Evolutionary conservation across 2,888 invertebrate species (phyloP), one percentile per base, ranked within the genome.

Genomic region (Flexamia atlantica): DNA sequence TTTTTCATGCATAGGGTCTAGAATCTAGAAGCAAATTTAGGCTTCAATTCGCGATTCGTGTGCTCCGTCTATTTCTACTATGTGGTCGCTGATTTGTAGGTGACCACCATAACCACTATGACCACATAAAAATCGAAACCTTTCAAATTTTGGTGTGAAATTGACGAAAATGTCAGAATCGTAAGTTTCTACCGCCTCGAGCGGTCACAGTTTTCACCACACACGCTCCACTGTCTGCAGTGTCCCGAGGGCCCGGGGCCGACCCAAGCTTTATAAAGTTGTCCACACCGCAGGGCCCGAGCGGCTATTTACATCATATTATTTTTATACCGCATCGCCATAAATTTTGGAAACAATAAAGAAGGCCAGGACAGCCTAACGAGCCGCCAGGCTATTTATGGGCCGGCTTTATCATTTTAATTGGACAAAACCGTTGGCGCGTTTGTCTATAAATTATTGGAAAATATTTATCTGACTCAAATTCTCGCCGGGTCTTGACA

Each of bases 291-390:
- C 76, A n/a, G 76, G 76, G 36, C 40, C 50, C 23, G 36, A 23
- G 7, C 40, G 20, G 79, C 50, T 79, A 79, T 79, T 79, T 79
- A 79, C 79, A 79, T 79, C 79, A 12, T 79, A 50, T 79, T 79
- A 79, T 79, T 79, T 79, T 79, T 79, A 53, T 10, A 79, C 79
- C 50, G 79, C 53, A 79, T 79, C 79, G 79, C 57, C 79, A 79
- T 79, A 79, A 79, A 79, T 79, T 79, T 79, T 79, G 79, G 53
- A 79, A 79, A 79, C 79, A 79, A 79, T 79, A 79, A 79, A 79
- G 79, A 28, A 79, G 57, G 57, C 79, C 76, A 32, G 79, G 50
- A 32, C 53, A 53, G 57, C n/a, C n/a, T 57, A 57, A 79, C 53
- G 57, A 57, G 57, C 17, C 76, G 40, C 25, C 1, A 20, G 28